Evolutionary conservation across 1,140 invertebrate species (phyloP).

Genomic region (Octopus sinensis): DNA sequence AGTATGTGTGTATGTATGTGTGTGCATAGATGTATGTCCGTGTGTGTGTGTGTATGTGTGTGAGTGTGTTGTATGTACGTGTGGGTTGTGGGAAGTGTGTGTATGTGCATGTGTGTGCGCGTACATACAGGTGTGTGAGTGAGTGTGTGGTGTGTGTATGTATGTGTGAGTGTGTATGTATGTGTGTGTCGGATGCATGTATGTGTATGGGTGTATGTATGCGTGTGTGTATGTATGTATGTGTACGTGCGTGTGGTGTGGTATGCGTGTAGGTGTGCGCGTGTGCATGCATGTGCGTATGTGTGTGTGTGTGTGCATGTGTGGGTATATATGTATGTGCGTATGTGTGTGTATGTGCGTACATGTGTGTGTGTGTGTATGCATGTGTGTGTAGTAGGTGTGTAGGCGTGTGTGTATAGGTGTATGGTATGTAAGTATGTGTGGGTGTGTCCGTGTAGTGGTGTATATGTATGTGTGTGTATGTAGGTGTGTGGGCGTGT

Average conservation of each 20-base stretch:
- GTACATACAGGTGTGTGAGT: no score
- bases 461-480: neutral
- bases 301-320: slow-evolving; percentile 10
- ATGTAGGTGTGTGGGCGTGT: neutral
- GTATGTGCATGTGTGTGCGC: no score
- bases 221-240: neutral
- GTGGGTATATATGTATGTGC: neutral
- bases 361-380: neutral
- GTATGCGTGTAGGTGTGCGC: neutral
- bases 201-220: slow-evolving; percentile 5
- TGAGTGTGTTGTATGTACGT: no score
- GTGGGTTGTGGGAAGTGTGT: no score
- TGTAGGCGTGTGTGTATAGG: neutral
- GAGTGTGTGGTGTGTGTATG: no score
- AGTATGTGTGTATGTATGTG: no score
- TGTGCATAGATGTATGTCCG: no score
- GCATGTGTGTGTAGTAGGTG: neutral
- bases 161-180: neutral
- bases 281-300: neutral
- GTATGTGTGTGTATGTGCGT: neutral
- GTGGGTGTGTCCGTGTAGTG: neutral
- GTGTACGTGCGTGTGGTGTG: neutral
- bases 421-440: neutral
- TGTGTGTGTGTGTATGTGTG: no score
- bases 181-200: neutral